phyloP scores from a whole-genome alignment of 2,797 vertebrate genomes.

The Oreochromis mossambicus region DNA sequence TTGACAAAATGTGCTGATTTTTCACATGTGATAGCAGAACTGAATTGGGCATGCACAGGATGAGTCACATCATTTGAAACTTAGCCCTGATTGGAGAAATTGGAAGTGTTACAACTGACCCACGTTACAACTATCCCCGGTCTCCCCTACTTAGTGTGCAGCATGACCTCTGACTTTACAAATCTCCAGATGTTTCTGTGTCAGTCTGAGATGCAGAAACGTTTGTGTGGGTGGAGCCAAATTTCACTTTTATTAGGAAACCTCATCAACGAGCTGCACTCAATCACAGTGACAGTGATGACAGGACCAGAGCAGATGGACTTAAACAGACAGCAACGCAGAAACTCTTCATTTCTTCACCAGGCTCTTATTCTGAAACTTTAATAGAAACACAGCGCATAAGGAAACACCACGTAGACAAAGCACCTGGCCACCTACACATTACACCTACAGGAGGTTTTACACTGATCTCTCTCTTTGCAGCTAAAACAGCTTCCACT shows the following conservation, averaged over 20 bases:
- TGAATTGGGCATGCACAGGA: too few relatives aligned
- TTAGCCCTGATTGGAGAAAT: too few relatives aligned
- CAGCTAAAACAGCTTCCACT: neutral
- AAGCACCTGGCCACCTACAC: neutral
- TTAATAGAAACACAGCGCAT: neutral
- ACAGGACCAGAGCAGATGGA: neutral
- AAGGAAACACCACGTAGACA: neutral
- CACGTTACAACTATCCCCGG: too few relatives aligned
- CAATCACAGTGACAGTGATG: neutral
- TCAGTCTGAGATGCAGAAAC: neutral
- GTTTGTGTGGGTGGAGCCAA: neutral
- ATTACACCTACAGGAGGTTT: neutral
- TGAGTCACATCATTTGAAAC: too few relatives aligned
- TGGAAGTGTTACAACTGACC: too few relatives aligned
- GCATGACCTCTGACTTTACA: neutral
- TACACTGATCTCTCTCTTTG: neutral
- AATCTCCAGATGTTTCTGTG: neutral
- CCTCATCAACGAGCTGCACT: neutral
- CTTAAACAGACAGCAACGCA: neutral
- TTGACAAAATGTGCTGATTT: too few relatives aligned
- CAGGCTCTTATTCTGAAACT: neutral
- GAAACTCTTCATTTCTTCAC: neutral
- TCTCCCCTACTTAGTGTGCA: neutral
- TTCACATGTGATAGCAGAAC: too few relatives aligned
- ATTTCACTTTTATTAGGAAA: neutral